Base-by-base conservation (phyloP, 2,888 invertebrate species). In the Periphyllus acericola region DNA sequence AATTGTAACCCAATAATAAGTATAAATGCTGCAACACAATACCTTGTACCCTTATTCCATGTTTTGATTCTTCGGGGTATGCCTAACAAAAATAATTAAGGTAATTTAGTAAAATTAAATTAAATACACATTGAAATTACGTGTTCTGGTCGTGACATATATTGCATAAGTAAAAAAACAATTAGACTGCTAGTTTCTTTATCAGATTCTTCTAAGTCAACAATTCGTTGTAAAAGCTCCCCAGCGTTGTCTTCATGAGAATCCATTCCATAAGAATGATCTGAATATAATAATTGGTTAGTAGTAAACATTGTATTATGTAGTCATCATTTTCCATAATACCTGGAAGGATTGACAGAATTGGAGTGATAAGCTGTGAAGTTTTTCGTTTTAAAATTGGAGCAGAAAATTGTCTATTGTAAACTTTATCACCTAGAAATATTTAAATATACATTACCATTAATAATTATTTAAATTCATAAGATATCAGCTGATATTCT, bases 111-210 rank as follows among this genome's bases (percentile, higher is more conserved):
- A 88, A 46, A 72, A 5, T 9, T 78, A 55, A 21, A 78, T 25
- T 71, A 21, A 55, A 1, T 40, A 14, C 9, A 52, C 17, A 25
- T 75, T 71, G 46, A 36, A 90, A 90, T 90, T 90, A 93, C 93
- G 92, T 95, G 95, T 91, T 96, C 95, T 40, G 94, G 94, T 90
- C 95, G 93, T 0, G 98, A 97, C 91, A 99, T 93, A 92, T 98
- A 99, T 93, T 98, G 98, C 96, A 99, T 98, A 25, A 99, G 94
- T n/a, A 99, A 93, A 90, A 98, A 97, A 21, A 99, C 96, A 68
- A 99, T 93, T 46, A 99, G 93, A 91, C 99, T 98, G 90, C 98
- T 96, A 0, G 99, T 99, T 92, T 99, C 98, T 90, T 96, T 94
- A 91, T 99, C 99, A 1, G 97, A 95, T 91, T 98, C 98, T 91